Evolutionary conservation across 1,140 invertebrate species (phyloP).

Genomic region (Amyelois transitella): DNA sequence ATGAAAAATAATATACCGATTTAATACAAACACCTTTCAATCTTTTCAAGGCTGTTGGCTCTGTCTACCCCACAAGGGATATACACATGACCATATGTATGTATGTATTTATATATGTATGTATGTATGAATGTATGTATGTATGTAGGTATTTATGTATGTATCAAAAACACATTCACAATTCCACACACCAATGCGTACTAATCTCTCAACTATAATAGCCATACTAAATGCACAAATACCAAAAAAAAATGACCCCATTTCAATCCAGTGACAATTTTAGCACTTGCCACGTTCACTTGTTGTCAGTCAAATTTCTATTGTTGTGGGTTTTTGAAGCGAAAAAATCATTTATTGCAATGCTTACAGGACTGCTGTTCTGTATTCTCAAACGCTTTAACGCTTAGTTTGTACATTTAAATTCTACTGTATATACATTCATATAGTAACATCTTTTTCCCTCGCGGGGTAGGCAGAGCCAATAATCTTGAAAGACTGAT

Average conservation of each 20-base stretch:
- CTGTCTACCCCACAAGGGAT: too few species aligned
- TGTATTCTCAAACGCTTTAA: constrained; percentile 17
- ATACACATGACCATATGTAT: too few species aligned
- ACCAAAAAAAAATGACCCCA: constrained; percentile 15
- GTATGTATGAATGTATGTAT: too few species aligned
- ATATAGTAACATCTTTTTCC: too few species aligned
- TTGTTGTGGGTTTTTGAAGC: constrained; percentile 45
- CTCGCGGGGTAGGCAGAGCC: too few species aligned
- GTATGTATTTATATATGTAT: too few species aligned
- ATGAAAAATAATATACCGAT: too few species aligned
- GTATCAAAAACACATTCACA: constrained; percentile 7
- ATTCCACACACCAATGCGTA: neutral
- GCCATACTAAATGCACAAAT: constrained; percentile 1
- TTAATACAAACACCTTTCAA: too few species aligned
- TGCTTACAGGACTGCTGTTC: constrained; percentile 6
- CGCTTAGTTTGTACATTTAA: constrained; percentile 18
- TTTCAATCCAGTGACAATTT: constrained; percentile 32
- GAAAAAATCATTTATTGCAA: constrained; percentile 43
- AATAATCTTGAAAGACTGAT: too few species aligned
- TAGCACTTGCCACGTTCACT: constrained; percentile 43
- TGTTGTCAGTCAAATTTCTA: constrained; percentile 45
- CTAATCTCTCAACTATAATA: constrained; percentile 11
- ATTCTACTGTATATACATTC: too few species aligned
- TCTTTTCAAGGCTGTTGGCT: too few species aligned
- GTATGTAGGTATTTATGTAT: too few species aligned